Evolutionary conservation across 2,797 vertebrate genomes (phyloP).

Genomic region (Balearica regulorum): DNA sequence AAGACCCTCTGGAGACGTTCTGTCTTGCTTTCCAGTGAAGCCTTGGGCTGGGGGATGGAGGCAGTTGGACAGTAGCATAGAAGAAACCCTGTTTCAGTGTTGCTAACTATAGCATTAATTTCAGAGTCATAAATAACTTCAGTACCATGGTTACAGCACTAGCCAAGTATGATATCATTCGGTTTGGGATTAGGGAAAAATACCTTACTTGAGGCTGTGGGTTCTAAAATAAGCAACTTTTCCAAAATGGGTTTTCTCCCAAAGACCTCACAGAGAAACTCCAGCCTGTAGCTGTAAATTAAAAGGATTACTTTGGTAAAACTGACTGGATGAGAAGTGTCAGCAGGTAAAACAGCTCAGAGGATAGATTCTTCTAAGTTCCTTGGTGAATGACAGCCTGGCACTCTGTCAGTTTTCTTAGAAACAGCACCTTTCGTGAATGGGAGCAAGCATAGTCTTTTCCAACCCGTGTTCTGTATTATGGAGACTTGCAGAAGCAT

Average conservation of each 20-base stretch:
- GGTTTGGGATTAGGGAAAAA: constrained; percentile 64
- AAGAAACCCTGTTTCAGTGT: constrained; percentile 45
- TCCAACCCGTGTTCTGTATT: rapidly evolving
- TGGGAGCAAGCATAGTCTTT: not conserved
- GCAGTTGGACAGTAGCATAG: constrained; percentile 58
- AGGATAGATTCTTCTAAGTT: not conserved
- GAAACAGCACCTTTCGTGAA: not conserved
- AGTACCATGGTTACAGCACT: constrained; percentile 48
- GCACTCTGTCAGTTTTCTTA: not conserved
- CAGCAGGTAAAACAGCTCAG: constrained; percentile 9
- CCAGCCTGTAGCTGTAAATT: not conserved
- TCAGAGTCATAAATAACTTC: constrained; percentile 60
- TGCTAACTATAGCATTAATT: constrained; percentile 68
- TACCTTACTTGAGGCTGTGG: constrained; percentile 34
- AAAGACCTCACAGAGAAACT: constrained; percentile 32
- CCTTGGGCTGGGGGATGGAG: not conserved
- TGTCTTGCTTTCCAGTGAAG: constrained; percentile 38
- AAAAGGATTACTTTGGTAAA: not conserved
- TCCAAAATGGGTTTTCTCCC: constrained; percentile 47
- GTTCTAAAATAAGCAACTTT: constrained; percentile 67
- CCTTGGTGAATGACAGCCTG: not conserved
- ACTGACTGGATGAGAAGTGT: not conserved
- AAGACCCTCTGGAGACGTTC: constrained; percentile 45
- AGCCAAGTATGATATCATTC: constrained; percentile 68
- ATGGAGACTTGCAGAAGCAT: not conserved